phyloP scores from a whole-genome alignment of 2,113 vertebrate species.

The Muntiacus muntjak region DNA sequence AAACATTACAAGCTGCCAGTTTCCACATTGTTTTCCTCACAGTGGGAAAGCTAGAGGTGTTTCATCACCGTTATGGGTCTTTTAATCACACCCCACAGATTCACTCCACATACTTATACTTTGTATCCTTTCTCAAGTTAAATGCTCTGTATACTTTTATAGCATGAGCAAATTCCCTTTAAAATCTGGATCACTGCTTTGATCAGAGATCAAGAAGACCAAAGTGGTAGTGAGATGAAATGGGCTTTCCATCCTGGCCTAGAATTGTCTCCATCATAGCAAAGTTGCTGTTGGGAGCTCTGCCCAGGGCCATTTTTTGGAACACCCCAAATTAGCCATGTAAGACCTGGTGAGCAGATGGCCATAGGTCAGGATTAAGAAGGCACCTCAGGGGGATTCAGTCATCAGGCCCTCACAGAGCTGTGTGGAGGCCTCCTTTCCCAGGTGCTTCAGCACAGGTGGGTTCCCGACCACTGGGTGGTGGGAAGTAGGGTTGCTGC shows the following conservation, averaged over 20 bases:
- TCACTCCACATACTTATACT: background rate
- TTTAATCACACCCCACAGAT: background rate
- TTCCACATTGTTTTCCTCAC: background rate
- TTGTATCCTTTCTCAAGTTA: conserved; percentile 9
- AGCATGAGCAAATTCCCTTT: background rate
- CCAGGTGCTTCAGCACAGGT: background rate
- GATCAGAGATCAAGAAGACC: background rate
- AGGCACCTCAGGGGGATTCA: background rate
- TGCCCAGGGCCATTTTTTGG: background rate
- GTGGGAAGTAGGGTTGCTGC: background rate
- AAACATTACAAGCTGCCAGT: fast-evolving
- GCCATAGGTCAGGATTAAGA: background rate
- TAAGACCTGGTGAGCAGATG: background rate
- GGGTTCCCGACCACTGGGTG: fast-evolving
- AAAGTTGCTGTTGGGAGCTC: background rate
- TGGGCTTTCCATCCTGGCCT: background rate
- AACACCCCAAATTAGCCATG: background rate
- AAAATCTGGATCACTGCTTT: conserved; percentile 5
- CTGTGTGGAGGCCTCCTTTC: background rate
- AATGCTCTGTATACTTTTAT: conserved; percentile 14
- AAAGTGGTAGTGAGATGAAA: background rate
- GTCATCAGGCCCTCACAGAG: background rate
- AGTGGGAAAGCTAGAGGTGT: background rate
- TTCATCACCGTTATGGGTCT: background rate
- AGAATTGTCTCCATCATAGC: background rate